Evolutionary conservation across 2,888 invertebrate species (phyloP).

Genomic region (Oscheius sp.): DNA sequence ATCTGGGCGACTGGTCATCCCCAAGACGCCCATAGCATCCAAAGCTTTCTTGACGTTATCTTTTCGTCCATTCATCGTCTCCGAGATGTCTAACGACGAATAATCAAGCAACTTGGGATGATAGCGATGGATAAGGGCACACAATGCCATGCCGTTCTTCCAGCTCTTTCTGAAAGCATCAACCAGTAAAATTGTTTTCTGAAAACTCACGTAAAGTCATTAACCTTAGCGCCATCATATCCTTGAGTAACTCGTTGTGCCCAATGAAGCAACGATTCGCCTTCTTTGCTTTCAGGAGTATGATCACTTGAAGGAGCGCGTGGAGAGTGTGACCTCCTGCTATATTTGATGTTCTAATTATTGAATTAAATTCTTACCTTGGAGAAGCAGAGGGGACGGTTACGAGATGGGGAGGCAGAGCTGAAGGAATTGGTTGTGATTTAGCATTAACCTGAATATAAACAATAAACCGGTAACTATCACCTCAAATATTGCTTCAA

Average conservation of each 20-base stretch:
- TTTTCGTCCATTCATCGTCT: conserved; percentile 50
- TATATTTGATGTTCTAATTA: background rate
- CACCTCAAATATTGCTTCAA: conserved; percentile 25
- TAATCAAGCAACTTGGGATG: conserved; percentile 57
- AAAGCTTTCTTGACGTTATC: conserved; percentile 54
- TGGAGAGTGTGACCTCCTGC: conserved; percentile 43
- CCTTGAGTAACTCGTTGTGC: conserved; percentile 57
- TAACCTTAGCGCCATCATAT: conserved; percentile 55
- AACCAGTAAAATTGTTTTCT: background rate
- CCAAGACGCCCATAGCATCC: conserved; percentile 33
- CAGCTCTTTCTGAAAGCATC: conserved; percentile 58
- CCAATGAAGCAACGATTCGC: conserved; percentile 58
- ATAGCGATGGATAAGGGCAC: conserved; percentile 65
- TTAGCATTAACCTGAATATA: conserved; percentile 24
- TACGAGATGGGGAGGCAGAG: conserved; percentile 22
- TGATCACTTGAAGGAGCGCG: conserved; percentile 43
- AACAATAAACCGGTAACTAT: background rate
- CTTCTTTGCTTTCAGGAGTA: conserved; percentile 44
- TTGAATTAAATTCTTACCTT: background rate
- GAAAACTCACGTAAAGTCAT: conserved; percentile 54
- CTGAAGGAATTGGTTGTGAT: conserved; percentile 35
- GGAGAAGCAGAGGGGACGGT: background rate
- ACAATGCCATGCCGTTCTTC: conserved; percentile 64
- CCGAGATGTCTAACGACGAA: conserved; percentile 54
- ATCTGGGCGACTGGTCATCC: conserved; percentile 48